A percentile compares a stretch with the other conserved stretches of the same genome.
These are phyloP conservation scores for Ictalurus furcatus DNA, from an alignment of 2,113 vertebrate genomes.

Conservation along the genomic window DNA sequence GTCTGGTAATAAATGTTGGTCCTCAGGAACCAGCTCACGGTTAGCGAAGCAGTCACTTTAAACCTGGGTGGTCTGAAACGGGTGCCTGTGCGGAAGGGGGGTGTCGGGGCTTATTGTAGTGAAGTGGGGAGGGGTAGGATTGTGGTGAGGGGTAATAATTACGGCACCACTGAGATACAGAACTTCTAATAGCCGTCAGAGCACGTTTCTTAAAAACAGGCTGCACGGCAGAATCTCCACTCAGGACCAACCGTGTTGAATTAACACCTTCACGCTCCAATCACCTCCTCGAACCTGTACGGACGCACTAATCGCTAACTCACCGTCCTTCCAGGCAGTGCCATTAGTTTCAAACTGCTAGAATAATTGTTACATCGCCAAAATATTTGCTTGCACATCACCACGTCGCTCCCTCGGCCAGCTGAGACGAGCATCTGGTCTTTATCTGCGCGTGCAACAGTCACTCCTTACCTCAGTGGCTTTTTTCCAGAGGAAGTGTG, in stretches of 20 bases:
- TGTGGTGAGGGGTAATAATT: conserved; percentile 46
- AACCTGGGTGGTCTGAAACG: conserved; percentile 68
- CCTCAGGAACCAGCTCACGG: conserved; percentile 61
- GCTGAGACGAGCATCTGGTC: conserved; percentile 30
- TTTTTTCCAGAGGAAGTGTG: conserved; percentile 38
- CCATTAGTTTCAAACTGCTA: conserved; percentile 9
- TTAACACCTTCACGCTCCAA: conserved; percentile 11
- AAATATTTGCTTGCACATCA: background rate
- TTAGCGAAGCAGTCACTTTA: conserved; percentile 68
- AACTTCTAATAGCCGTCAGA: background rate
- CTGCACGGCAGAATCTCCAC: background rate
- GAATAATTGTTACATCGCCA: background rate
- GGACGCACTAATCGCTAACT: background rate
- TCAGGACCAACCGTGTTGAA: background rate
- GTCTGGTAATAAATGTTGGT: conserved; percentile 46
- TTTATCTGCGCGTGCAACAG: conserved; percentile 21
- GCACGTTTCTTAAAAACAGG: background rate
- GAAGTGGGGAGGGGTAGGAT: conserved; percentile 28
- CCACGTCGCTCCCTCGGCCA: background rate
- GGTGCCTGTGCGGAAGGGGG: background rate
- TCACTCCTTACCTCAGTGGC: conserved; percentile 8
- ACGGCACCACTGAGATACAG: background rate
- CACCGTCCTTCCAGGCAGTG: background rate
- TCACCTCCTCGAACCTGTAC: background rate
- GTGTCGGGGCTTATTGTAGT: background rate